Conservation (phyloP, 2,797 vertebrate genomes). For the Galaxias olidus region DNA sequence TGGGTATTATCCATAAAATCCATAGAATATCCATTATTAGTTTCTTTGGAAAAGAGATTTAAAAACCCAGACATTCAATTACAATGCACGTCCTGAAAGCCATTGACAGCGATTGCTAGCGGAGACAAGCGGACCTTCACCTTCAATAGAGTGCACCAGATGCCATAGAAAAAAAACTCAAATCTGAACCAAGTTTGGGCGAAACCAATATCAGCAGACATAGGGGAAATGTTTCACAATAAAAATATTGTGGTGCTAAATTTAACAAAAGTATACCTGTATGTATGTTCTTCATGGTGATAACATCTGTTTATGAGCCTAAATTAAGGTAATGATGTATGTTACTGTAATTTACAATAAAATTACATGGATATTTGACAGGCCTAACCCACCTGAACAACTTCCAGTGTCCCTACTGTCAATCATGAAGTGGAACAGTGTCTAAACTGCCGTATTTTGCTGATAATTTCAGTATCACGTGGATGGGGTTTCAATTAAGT, state of each 20-base stretch:
- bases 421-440: conserved; percentile 65
- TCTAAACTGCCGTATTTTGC: conserved; percentile 52
- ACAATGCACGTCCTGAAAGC: conserved; percentile 76
- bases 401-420: conserved; percentile 64
- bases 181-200: conserved; percentile 79
- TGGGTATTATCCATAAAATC: conserved; percentile 83
- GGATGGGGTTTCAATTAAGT: conserved; percentile 52
- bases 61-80: conserved; percentile 77
- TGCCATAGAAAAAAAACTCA: conserved; percentile 69
- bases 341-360: too few relatives aligned
- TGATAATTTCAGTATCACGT: conserved; percentile 57
- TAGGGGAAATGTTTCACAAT: conserved; percentile 54
- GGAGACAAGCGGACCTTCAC: conserved; percentile 73
- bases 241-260: not conserved
- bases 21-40: conserved; percentile 84
- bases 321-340: too few relatives aligned
- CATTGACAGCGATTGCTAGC: conserved; percentile 73
- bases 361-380: too few relatives aligned
- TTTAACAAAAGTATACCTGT: fast-evolving
- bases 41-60: conserved; percentile 56
- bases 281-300: fast-evolving
- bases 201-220: conserved; percentile 77
- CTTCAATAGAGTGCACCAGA: conserved; percentile 70
- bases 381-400: conserved; percentile 40
- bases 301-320: too few relatives aligned